Evolutionary conservation across 2,113 vertebrate genomes (phyloP), one percentile per base, ranked within the genome.

Genomic region (Mesocricetus auratus): DNA sequence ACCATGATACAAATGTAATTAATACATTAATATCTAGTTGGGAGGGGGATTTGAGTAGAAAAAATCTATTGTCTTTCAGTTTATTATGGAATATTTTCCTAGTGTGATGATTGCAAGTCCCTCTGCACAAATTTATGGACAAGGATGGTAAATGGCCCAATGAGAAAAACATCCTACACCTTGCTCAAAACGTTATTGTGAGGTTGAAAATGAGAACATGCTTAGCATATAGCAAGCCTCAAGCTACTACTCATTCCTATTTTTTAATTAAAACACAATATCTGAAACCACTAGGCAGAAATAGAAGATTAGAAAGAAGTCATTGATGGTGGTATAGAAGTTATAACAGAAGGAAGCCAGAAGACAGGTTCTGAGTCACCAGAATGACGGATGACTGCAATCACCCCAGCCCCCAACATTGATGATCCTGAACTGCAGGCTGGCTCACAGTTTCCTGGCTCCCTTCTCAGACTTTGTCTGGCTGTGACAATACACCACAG

Each of bases 391-490:
- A 47, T 71, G 17, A 19, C 71, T 7, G 12, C 39, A 62, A 24
- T 64, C 19, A 3, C 47, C 31, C 36, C 26, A 8, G 66, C 5
- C 56, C 39, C 77, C 73, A 45, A 66, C 39, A 29, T 53, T 26
- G 17, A 24, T 21, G 60, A 56, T 12, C 31, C 33, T 15, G 21
- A 21, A 24, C 69, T 3, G 29, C 58, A 42, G 77, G 21, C 60
- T 79, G 39, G 42, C 93, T 93, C 94, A 69, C 77, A 71, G 29
- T 60, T 95, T 77, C 95, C 94, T 53, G 87, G 74, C 94, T 91
- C 45, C 47, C 56, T 69, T 81, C 87, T 45, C 81, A 56, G 53
- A 62, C 21, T 64, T 45, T 0, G 0, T 39, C 69, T 19, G 39
- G 42, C 81, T 29, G 1, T 89, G 47, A 94, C 91, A 50, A 69